A percentile compares a stretch with the other conserved stretches of the same genome.
These are phyloP conservation scores for Apis laboriosa DNA, from an alignment of 1,140 invertebrate genomes.

Conservation along the genomic window DNA sequence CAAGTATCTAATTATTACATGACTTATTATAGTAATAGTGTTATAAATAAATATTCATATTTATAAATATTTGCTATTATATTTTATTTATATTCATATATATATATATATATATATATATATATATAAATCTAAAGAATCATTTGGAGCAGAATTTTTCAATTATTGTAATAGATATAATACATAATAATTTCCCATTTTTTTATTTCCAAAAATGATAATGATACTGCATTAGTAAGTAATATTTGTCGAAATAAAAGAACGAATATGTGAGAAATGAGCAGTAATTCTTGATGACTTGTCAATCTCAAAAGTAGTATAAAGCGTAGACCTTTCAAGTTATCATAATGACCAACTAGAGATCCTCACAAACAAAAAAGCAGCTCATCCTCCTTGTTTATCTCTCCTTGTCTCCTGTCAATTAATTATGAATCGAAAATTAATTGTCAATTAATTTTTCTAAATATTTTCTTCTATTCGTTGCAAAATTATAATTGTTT, in stretches of 20 bases:
- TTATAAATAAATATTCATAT: no score
- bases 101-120: no score
- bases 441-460: slow-evolving; percentile 3
- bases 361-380: neutral
- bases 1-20: no score
- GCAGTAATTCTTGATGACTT: slow-evolving; percentile 10
- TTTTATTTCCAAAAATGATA: neutral
- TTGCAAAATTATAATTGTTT: neutral
- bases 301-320: slow-evolving; percentile 21
- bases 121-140: no score
- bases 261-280: slow-evolving; percentile 8
- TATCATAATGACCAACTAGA: slow-evolving; percentile 43
- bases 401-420: neutral
- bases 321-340: slow-evolving; percentile 38
- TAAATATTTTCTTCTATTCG: neutral
- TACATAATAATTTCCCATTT: neutral
- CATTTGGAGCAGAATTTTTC: no score
- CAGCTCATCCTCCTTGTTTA: slow-evolving; percentile 5
- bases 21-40: no score
- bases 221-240: neutral
- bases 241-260: slow-evolving; percentile 6
- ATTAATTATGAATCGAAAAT: no score
- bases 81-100: no score
- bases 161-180: no score
- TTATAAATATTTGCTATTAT: no score